Conservation (phyloP, 2,797 vertebrate genomes). For the Tokudaia tokunoshimensis region DNA sequence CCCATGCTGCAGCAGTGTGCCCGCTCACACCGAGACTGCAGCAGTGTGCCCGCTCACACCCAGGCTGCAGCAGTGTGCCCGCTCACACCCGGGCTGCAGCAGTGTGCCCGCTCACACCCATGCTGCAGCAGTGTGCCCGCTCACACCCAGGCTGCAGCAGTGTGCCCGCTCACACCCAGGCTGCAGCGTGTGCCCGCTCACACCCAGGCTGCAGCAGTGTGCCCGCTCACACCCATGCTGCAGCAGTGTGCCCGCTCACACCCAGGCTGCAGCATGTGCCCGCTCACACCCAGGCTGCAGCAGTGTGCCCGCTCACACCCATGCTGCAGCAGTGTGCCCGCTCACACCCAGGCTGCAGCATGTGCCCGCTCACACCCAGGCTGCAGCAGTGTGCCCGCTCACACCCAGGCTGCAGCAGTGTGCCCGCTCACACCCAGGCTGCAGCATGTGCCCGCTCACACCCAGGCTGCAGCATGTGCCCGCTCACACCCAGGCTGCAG, state of each 20-base stretch:
- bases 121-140: no score
- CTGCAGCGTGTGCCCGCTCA: no score
- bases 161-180: no score
- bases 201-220: no score
- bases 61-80: no score
- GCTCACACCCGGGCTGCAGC: no score
- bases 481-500: conserved; percentile 78
- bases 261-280: conserved; percentile 64
- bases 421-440: conserved; percentile 80
- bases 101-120: no score
- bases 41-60: no score
- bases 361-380: conserved; percentile 77
- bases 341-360: conserved; percentile 75
- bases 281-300: conserved; percentile 78
- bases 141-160: no score
- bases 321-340: conserved; percentile 65
- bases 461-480: conserved; percentile 63
- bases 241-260: conserved; percentile 73
- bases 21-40: no score
- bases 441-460: conserved; percentile 73
- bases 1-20: no score
- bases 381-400: conserved; percentile 73
- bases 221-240: background rate
- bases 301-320: conserved; percentile 76
- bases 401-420: conserved; percentile 65